phyloP scores from a whole-genome alignment of 2,113 vertebrate genomes.

The Ploceus nigricollis region DNA sequence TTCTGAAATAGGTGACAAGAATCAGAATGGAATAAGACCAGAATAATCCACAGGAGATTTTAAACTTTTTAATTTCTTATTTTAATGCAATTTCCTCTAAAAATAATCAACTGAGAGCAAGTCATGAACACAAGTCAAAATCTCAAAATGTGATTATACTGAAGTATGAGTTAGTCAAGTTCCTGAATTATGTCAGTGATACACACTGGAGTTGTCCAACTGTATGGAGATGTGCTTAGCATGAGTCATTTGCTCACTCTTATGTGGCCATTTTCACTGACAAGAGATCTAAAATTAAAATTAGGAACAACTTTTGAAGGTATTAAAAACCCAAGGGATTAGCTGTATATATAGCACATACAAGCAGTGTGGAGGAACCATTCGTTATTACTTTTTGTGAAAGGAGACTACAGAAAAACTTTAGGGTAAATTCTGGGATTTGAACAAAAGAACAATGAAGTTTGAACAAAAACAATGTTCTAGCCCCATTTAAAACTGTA shows the following conservation, averaged over 20 bases:
- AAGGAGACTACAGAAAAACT: background rate
- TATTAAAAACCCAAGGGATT: background rate
- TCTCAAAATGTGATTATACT: background rate
- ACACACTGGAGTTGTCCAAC: background rate
- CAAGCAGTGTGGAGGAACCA: background rate
- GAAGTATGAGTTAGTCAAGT: background rate
- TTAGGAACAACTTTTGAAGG: background rate
- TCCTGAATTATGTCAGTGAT: background rate
- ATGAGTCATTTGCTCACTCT: background rate
- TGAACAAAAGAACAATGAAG: background rate
- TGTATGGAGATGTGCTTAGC: background rate
- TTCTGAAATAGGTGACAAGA: background rate
- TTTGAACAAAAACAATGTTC: background rate
- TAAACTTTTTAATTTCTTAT: background rate
- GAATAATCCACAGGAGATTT: background rate
- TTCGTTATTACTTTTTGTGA: background rate
- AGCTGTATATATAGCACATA: background rate
- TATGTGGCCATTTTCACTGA: background rate
- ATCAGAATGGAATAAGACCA: background rate
- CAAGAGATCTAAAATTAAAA: background rate
- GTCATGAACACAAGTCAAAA: background rate
- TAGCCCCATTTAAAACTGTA: background rate
- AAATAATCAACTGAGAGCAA: background rate
- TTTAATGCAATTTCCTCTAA: background rate
- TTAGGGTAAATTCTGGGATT: background rate